Percentiles rank a stretch among this genome's conserved stretches.
These are phyloP conservation scores for Ceramica pisi DNA, from an alignment of 2,888 invertebrate species.

Conservation along the genomic window DNA sequence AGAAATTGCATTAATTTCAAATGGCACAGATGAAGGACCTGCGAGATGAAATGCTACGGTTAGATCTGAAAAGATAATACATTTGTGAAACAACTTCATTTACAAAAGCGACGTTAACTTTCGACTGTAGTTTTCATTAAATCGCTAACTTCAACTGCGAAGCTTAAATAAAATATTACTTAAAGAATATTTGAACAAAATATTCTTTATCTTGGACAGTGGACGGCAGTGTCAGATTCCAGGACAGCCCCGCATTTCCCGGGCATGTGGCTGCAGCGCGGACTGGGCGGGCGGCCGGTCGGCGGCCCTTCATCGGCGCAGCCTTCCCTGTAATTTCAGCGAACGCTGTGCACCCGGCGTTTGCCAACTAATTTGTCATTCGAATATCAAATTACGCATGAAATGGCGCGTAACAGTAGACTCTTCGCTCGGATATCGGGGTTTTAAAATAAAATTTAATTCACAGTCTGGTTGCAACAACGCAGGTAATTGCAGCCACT, in stretches of 20 bases:
- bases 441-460: conserved; percentile 88
- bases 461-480: conserved; percentile 79
- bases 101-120: neutral
- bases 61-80: neutral
- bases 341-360: conserved; percentile 77
- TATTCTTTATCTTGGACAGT: conserved; percentile 19
- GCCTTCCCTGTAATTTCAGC: conserved; percentile 86
- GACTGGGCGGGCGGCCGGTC: conserved; percentile 35
- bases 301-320: conserved; percentile 62
- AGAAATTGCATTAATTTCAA: neutral
- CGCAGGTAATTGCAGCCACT: conserved; percentile 78
- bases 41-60: neutral
- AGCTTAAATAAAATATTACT: neutral
- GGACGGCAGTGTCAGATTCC: conserved; percentile 31
- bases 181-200: conserved; percentile 3
- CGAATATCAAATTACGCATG: conserved; percentile 90
- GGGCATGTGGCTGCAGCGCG: conserved; percentile 36
- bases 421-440: conserved; percentile 79
- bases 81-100: neutral
- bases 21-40: neutral
- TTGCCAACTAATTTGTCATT: conserved; percentile 89
- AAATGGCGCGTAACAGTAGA: conserved; percentile 88
- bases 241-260: conserved; percentile 47
- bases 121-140: neutral
- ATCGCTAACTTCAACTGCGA: neutral